Percentiles rank a stretch among this genome's conserved stretches.
phyloP scores from a whole-genome alignment of 2,113 vertebrate genomes.

The Plotosus lineatus region DNA sequence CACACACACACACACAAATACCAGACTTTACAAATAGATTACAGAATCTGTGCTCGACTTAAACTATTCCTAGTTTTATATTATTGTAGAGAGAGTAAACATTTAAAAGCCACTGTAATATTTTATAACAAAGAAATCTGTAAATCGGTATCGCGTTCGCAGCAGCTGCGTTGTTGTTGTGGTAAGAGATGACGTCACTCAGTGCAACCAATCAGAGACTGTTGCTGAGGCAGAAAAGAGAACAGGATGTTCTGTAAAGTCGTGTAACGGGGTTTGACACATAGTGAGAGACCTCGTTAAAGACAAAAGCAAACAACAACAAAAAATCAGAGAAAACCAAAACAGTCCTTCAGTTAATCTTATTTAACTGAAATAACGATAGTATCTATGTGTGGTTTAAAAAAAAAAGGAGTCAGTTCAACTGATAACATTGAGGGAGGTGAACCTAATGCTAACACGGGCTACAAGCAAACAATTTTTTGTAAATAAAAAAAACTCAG shows the following conservation, averaged over 20 bases:
- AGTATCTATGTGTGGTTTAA: background rate
- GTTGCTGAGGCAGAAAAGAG: slow-evolving; percentile 54
- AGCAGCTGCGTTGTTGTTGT: slow-evolving; percentile 33
- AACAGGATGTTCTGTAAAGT: background rate
- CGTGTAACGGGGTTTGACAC: background rate
- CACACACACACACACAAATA: no score
- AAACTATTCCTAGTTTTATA: background rate
- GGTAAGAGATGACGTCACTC: slow-evolving; percentile 29
- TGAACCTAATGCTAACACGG: background rate
- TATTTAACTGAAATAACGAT: background rate
- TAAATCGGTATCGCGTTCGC: background rate
- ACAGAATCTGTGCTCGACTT: background rate
- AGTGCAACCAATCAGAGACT: slow-evolving; percentile 49
- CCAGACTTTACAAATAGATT: background rate
- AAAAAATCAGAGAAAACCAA: background rate
- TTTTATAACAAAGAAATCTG: background rate
- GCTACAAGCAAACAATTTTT: background rate
- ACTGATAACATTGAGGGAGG: background rate
- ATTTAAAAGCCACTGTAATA: background rate
- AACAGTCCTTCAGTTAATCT: background rate
- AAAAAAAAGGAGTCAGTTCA: no score
- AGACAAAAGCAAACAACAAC: background rate
- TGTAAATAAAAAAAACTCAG: no score
- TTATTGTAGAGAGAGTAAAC: background rate
- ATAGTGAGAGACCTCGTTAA: background rate